These are phyloP conservation scores for Macaria notata DNA, from an alignment of 2,888 invertebrate genomes.

Conservation along the genomic window DNA sequence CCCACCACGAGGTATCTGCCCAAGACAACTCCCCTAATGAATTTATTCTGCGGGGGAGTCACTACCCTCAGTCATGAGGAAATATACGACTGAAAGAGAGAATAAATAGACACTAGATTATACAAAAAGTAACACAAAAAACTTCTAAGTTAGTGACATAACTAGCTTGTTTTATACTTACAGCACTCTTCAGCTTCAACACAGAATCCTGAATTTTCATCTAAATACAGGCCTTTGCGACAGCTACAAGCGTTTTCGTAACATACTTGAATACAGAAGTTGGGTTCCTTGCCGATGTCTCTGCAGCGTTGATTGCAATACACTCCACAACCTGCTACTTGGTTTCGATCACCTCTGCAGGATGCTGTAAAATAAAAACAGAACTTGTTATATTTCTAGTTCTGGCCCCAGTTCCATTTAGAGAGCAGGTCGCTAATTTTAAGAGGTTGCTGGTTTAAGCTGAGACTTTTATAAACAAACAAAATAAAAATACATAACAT, in stretches of 20 bases:
- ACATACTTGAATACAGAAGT: slow-evolving; percentile 16
- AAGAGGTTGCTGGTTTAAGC: too few species aligned
- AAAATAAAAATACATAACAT: slow-evolving; percentile 16
- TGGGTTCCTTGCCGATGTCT: slow-evolving; percentile 22
- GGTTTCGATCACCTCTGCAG: slow-evolving; percentile 38
- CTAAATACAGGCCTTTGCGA: slow-evolving; percentile 33
- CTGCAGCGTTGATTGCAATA: slow-evolving; percentile 37
- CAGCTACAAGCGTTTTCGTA: slow-evolving; percentile 38
- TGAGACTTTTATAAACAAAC: background rate
- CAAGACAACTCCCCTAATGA: too few species aligned
- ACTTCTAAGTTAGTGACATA: background rate
- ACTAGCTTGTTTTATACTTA: slow-evolving; percentile 13
- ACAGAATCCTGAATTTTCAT: slow-evolving; percentile 36
- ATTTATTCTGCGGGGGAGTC: too few species aligned
- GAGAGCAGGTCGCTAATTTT: too few species aligned
- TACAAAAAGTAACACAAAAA: too few species aligned
- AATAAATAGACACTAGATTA: too few species aligned
- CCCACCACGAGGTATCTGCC: too few species aligned
- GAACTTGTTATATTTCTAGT: background rate
- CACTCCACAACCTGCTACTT: slow-evolving; percentile 35
- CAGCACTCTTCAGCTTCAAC: slow-evolving; percentile 39
- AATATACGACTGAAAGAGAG: too few species aligned
- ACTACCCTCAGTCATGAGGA: too few species aligned
- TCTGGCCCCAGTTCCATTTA: too few species aligned
- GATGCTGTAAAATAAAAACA: slow-evolving; percentile 23